A percentile compares a stretch with the other conserved stretches of the same genome.
phyloP scores from a whole-genome alignment of 2,888 invertebrate species.

The Ormia ochracea region DNA sequence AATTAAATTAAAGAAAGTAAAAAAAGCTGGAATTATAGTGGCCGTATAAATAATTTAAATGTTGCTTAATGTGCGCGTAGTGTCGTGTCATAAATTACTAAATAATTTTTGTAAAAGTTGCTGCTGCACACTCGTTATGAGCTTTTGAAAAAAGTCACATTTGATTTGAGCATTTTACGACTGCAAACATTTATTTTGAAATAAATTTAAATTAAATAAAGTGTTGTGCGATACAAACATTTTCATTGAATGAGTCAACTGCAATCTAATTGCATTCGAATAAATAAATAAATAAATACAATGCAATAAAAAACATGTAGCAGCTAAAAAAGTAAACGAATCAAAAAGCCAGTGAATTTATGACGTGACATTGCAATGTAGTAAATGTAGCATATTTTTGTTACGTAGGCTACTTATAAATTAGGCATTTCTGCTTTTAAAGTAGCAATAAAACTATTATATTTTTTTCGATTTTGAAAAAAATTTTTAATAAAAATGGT shows the following conservation, averaged over 20 bases:
- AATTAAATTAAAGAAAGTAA: too few species aligned
- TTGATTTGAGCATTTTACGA: slow-evolving; percentile 30
- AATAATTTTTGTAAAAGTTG: neutral
- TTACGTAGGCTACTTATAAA: neutral
- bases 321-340: too few species aligned
- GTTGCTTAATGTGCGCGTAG: neutral
- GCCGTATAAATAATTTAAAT: neutral
- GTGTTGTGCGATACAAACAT: slow-evolving; percentile 53
- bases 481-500: too few species aligned
- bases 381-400: neutral
- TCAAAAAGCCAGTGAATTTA: slow-evolving; percentile 7
- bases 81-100: neutral
- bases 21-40: too few species aligned
- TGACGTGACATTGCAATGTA: neutral
- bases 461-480: too few species aligned
- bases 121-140: slow-evolving; percentile 14
- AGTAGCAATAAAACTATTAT: too few species aligned
- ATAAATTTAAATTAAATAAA: slow-evolving; percentile 61
- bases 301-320: neutral
- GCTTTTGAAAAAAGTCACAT: slow-evolving; percentile 30
- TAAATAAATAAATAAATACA: neutral
- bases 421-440: too few species aligned
- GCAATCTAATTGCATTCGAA: slow-evolving; percentile 39
- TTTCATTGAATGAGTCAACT: slow-evolving; percentile 50
- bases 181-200: slow-evolving; percentile 37